Conservation (phyloP, 2,888 invertebrate species). For the Clusia tigrina region DNA sequence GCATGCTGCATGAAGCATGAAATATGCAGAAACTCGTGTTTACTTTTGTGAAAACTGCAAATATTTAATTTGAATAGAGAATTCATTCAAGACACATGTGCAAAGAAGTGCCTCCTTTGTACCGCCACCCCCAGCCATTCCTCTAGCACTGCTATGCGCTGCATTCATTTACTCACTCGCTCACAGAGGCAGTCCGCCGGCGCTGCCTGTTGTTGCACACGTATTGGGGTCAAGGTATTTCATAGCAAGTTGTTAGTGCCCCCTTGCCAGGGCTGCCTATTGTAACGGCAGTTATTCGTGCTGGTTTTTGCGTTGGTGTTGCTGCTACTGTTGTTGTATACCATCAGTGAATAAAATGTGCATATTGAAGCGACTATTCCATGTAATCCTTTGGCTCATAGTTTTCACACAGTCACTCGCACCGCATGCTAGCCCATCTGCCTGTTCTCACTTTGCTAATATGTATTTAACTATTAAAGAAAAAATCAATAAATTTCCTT, state of each 20-base stretch:
- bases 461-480: conserved; percentile 9
- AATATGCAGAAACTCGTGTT: too few relatives aligned
- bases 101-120: conserved; percentile 6
- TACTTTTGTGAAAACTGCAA: too few relatives aligned
- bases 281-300: background rate
- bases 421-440: background rate
- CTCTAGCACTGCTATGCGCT: background rate
- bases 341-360: too few relatives aligned
- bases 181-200: too few relatives aligned
- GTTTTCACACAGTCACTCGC: background rate
- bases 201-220: too few relatives aligned
- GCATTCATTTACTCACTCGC: background rate
- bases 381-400: conserved; percentile 4
- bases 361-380: background rate
- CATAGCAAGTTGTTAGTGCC: background rate
- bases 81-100: background rate
- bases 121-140: too few relatives aligned
- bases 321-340: background rate
- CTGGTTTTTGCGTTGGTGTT: conserved; percentile 7
- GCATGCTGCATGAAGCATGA: too few relatives aligned
- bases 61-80: background rate
- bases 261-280: background rate
- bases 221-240: conserved; percentile 8
- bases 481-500: conserved; percentile 4
- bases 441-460: background rate